These are phyloP conservation scores for Gasterosteus nipponicus DNA, from an alignment of 2,113 vertebrate genomes.

Conservation along the genomic window DNA sequence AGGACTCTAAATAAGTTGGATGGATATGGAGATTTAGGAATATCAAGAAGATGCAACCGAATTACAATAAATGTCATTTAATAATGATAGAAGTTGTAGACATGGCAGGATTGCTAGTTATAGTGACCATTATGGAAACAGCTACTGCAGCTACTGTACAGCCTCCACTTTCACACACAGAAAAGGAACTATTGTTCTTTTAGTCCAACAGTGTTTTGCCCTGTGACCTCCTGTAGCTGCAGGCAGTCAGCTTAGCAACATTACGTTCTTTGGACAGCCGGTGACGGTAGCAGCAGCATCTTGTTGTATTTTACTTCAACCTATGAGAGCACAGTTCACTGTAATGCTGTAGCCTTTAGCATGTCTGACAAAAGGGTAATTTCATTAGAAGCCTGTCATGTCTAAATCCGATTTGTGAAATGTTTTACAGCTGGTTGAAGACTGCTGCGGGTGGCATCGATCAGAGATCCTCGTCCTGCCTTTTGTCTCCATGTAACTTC, in stretches of 20 bases:
- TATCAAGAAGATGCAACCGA: neutral
- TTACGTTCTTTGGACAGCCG: neutral
- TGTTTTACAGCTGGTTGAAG: neutral
- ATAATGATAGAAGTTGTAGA: neutral
- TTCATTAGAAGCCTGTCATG: neutral
- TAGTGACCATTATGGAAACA: neutral
- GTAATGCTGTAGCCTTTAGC: neutral
- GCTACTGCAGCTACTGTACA: neutral
- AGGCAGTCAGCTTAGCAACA: neutral
- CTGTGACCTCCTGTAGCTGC: neutral
- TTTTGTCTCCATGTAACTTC: constrained; percentile 22
- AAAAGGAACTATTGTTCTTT: neutral
- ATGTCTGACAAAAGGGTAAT: neutral
- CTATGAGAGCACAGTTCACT: neutral
- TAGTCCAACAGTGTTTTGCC: neutral
- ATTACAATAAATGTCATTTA: neutral
- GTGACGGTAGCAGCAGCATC: neutral
- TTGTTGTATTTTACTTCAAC: neutral
- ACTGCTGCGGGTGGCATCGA: neutral
- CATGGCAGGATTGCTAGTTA: neutral
- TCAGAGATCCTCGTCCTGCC: neutral
- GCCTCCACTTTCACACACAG: neutral
- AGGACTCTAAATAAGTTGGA: neutral
- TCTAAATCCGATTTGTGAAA: constrained; percentile 11
- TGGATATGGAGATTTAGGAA: neutral